phyloP scores from a whole-genome alignment of 2,113 vertebrate species.

The Cebidichthys violaceus region DNA sequence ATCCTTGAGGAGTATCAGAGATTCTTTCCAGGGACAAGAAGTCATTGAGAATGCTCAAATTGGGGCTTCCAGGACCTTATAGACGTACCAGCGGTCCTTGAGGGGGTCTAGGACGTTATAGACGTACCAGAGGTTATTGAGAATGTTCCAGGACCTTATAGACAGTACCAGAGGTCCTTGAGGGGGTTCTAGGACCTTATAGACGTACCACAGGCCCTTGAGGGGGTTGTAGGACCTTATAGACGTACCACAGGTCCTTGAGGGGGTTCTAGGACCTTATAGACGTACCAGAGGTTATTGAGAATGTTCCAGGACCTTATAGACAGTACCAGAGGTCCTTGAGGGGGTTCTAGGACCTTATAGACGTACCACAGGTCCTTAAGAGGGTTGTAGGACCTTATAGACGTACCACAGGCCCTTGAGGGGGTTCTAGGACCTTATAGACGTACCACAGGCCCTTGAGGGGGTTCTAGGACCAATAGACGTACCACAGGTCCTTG shows the following conservation, averaged over 20 bases:
- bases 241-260: neutral
- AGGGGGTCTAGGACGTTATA: neutral
- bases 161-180: neutral
- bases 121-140: neutral
- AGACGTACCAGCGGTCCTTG: neutral
- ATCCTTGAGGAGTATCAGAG: too few species aligned
- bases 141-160: neutral
- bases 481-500: neutral
- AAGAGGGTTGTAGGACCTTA: neutral
- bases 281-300: neutral
- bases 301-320: neutral
- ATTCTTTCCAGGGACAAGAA: too few species aligned
- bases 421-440: neutral
- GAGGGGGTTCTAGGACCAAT: too few species aligned
- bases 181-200: neutral
- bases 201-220: neutral
- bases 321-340: neutral
- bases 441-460: neutral
- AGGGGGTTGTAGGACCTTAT: neutral
- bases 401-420: neutral
- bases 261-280: neutral
- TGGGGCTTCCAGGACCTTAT: neutral
- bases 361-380: neutral
- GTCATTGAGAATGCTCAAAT: too few species aligned
- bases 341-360: neutral